Conservation (phyloP, 2,888 invertebrate species). For the Zootermopsis nevadensis region DNA sequence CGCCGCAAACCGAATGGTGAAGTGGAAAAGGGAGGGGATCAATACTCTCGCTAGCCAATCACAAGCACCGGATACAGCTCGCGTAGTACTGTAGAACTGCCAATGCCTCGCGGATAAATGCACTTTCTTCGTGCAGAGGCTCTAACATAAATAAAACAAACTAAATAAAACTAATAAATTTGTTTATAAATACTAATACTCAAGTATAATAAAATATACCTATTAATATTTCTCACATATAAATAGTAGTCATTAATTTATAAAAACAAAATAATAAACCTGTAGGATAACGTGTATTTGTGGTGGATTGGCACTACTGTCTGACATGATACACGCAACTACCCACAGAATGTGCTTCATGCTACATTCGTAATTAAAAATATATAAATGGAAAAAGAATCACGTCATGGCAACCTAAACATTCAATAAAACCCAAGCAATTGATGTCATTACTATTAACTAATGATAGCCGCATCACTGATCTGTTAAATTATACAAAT, state of each 20-base stretch:
- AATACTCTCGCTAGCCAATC: conserved; percentile 33
- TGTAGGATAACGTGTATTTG: too few species aligned
- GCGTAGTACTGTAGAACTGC: neutral
- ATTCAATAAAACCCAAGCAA: neutral
- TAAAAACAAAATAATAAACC: too few species aligned
- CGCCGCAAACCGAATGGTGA: conserved; percentile 38
- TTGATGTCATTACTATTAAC: neutral
- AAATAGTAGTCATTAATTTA: too few species aligned
- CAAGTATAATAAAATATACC: too few species aligned
- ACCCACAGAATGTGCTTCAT: neutral
- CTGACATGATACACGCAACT: neutral
- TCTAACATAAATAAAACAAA: neutral
- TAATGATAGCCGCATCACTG: neutral
- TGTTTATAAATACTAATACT: too few species aligned
- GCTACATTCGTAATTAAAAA: neutral
- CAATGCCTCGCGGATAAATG: neutral
- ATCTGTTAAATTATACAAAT: neutral
- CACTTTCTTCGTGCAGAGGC: neutral
- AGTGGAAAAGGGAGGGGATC: conserved; percentile 39
- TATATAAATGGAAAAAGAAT: neutral
- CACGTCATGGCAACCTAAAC: neutral
- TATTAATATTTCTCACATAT: too few species aligned
- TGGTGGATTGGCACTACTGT: neutral
- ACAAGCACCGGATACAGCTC: conserved; percentile 15
- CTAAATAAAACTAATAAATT: neutral